These are phyloP conservation scores for Eristalis intricaria DNA, from an alignment of 2,888 invertebrate genomes.

Conservation along the genomic window DNA sequence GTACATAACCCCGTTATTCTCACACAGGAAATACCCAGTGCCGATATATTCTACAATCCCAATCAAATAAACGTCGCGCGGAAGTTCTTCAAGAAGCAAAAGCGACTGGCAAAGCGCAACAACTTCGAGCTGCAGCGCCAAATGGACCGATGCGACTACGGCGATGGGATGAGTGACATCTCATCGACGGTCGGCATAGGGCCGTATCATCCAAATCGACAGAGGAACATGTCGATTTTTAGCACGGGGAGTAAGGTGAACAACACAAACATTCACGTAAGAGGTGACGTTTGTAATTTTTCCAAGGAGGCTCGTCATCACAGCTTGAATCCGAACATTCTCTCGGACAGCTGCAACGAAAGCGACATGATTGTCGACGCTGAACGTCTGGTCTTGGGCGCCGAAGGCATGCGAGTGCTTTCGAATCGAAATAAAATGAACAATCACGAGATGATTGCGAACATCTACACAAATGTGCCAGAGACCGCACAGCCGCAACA, in stretches of 20 bases:
- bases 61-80: conserved; percentile 96
- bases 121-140: conserved; percentile 84
- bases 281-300: conserved; percentile 70
- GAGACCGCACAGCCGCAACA: conserved; percentile 85
- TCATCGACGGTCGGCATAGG: conserved; percentile 81
- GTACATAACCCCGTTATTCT: conserved; percentile 84
- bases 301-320: conserved; percentile 79
- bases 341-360: conserved; percentile 85
- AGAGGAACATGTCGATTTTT: conserved; percentile 82
- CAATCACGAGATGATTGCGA: conserved; percentile 81
- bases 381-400: conserved; percentile 80
- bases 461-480: conserved; percentile 85
- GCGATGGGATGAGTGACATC: conserved; percentile 83
- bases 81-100: conserved; percentile 94
- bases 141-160: conserved; percentile 82
- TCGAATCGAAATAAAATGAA: conserved; percentile 78
- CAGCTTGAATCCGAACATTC: conserved; percentile 85
- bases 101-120: conserved; percentile 87
- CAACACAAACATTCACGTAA: conserved; percentile 88
- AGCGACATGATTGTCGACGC: conserved; percentile 79
- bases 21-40: conserved; percentile 82
- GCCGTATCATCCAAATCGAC: conserved; percentile 81
- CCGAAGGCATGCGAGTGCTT: conserved; percentile 77
- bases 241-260: conserved; percentile 89
- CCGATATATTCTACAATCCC: conserved; percentile 94